Conservation (phyloP, 2,113 vertebrate species). For the Odocoileus hemionus region DNA sequence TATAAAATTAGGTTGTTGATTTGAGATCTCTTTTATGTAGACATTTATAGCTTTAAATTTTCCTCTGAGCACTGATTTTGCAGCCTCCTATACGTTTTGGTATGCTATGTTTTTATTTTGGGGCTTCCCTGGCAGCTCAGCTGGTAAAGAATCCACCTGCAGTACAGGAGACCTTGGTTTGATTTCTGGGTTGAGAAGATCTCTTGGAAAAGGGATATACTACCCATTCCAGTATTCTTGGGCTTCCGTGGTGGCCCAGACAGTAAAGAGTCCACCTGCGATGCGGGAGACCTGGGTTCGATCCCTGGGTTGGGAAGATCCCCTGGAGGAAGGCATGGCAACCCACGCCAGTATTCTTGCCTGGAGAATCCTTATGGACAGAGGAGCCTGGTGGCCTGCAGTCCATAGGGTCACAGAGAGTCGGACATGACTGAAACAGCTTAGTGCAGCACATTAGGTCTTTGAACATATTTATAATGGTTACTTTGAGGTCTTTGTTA, state of each 20-base stretch:
- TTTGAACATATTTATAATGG: background rate
- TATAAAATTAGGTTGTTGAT: background rate
- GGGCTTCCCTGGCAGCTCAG: background rate
- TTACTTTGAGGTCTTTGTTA: background rate
- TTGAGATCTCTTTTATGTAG: background rate
- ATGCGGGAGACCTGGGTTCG: background rate
- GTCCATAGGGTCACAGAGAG: background rate
- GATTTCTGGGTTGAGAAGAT: background rate
- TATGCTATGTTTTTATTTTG: background rate
- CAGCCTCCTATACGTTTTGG: background rate
- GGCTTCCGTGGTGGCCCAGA: background rate
- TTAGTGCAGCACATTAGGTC: background rate
- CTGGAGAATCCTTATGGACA: background rate
- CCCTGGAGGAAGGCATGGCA: background rate
- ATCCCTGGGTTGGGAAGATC: background rate
- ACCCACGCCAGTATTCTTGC: background rate
- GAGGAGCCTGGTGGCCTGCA: background rate
- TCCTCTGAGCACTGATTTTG: background rate
- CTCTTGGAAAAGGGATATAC: background rate
- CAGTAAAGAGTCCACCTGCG: background rate
- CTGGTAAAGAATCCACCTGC: background rate
- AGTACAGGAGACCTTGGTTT: background rate
- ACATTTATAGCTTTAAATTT: background rate
- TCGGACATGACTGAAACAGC: background rate
- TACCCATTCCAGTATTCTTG: background rate